Conservation (phyloP, 2,113 vertebrate genomes). For the Ciconia stormi region DNA sequence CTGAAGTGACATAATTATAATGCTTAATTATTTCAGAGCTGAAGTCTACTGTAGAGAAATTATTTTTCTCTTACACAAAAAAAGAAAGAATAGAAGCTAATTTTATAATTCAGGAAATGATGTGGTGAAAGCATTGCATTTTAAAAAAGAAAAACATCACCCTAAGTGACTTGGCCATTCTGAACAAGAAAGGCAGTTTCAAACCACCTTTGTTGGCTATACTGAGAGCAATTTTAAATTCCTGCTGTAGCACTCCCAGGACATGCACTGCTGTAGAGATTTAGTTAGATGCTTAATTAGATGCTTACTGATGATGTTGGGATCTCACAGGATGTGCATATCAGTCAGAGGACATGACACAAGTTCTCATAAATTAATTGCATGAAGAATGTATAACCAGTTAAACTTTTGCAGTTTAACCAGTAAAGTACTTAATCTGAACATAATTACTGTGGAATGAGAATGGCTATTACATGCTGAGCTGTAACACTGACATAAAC, state of each 20-base stretch:
- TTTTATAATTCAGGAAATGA: neutral
- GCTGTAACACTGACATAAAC: neutral
- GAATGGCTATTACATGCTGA: neutral
- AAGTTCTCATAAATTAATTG: neutral
- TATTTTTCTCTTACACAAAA: neutral
- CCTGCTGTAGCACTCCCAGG: neutral
- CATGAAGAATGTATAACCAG: neutral
- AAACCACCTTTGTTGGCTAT: neutral
- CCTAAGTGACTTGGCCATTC: neutral
- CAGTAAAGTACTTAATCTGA: neutral
- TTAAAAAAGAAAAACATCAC: neutral
- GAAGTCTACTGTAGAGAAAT: neutral
- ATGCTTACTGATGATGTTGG: neutral
- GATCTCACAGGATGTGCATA: neutral
- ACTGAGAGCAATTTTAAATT: neutral
- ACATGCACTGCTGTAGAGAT: neutral
- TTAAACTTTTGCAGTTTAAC: neutral
- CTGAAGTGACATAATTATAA: neutral
- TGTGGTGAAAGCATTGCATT: neutral
- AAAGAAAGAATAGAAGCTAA: neutral
- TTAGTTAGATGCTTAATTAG: neutral
- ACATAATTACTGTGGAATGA: neutral
- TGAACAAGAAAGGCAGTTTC: neutral
- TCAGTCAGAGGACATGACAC: neutral
- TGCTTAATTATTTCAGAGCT: neutral